Evolutionary conservation across 1,140 invertebrate species (phyloP), one percentile per base, ranked within the genome.

Genomic region (Ceratitis capitata): DNA sequence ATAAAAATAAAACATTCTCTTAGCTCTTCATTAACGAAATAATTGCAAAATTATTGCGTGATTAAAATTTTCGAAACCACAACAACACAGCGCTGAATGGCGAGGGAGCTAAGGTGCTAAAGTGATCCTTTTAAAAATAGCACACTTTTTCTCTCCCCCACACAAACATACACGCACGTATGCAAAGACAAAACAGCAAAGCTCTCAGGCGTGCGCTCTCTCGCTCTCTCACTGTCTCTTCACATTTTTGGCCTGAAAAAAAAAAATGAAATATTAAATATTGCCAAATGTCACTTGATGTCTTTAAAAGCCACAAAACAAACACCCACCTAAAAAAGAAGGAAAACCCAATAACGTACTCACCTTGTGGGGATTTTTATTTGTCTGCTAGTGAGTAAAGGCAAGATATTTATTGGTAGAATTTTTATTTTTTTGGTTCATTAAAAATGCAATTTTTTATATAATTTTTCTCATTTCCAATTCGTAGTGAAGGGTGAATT

Each of bases 91-190:
- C 69, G 32, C 39, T 7, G 29, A 5, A 61, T 7, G 26, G 7
- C n/a, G 26, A 7, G 51, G n/a, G n/a, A n/a, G n/a, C n/a, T 16
- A 53, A 12, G 51, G 4, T 19, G 26, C 26, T 26, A 10, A 45
- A 78, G 39, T 78, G 69, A 45, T 78, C 19, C 39, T 78, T 78
- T 61, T 78, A 78, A 78, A 78, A 78, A 78, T 78, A 78, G 69
- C 35, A 45, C 16, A n/a, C n/a, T n/a, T 78, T 45, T 16, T 45
- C 39, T 1, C 39, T 78, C n/a, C 16, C 39, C 14, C 64, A 16
- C 64, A 12, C 35, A 4, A 39, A 19, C 35, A 42, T 39, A 39
- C 39, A 19, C 35, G 23, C 69, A 39, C 39, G 7, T 61, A 32
- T 61, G 29, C 29, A n/a, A n/a, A n/a, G n/a, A n/a, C n/a, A n/a